Percentiles rank a stretch among this genome's conserved stretches.
phyloP scores from a whole-genome alignment of 2,797 vertebrate species.

The Percopsis omiscomaycus region DNA sequence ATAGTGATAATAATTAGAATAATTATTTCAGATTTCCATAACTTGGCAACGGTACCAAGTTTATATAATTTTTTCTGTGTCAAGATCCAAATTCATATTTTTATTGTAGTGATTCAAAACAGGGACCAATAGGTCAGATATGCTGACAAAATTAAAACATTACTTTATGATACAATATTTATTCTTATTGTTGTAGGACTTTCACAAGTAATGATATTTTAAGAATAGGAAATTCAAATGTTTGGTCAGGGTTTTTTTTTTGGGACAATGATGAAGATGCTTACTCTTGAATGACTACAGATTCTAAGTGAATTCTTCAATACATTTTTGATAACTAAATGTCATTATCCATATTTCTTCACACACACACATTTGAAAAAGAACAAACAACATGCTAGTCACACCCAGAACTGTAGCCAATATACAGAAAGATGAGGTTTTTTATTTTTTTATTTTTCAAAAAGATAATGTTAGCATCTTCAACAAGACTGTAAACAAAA shows the following conservation, averaged over 20 bases:
- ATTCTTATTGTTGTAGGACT: not conserved
- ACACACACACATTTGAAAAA: not conserved
- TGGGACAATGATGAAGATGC: not conserved
- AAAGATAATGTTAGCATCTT: conserved; percentile 32
- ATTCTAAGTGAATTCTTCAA: not conserved
- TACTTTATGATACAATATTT: not conserved
- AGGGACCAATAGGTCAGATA: conserved; percentile 6
- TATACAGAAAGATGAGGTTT: conserved; percentile 4
- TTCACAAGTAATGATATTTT: too few relatives aligned
- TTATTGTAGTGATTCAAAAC: conserved; percentile 2
- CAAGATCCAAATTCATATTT: not conserved
- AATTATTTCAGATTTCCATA: not conserved
- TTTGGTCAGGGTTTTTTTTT: not conserved
- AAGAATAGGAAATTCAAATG: too few relatives aligned
- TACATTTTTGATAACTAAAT: too few relatives aligned
- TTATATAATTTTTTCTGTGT: not conserved
- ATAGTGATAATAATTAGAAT: not conserved
- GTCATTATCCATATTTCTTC: not conserved
- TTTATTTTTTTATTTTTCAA: conserved; percentile 18
- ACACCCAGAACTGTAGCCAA: not conserved
- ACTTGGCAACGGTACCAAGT: not conserved
- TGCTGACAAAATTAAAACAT: not conserved
- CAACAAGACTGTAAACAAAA: conserved; percentile 51
- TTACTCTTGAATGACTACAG: not conserved
- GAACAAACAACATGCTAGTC: not conserved